Percentiles rank a stretch among this genome's conserved stretches.
phyloP scores from a whole-genome alignment of 2,113 vertebrate species.

The Loxodonta africana region DNA sequence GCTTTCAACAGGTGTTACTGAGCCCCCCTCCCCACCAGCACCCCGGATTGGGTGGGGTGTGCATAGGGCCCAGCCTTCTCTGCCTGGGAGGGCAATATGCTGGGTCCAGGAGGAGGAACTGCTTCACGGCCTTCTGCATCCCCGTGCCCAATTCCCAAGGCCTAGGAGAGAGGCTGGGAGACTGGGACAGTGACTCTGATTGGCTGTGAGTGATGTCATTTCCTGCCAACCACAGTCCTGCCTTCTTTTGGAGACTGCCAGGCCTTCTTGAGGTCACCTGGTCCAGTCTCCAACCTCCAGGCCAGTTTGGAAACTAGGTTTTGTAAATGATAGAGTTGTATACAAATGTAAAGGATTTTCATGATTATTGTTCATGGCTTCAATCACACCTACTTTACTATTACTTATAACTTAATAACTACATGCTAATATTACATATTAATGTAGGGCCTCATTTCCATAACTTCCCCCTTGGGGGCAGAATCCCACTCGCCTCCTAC shows the following conservation, averaged over 20 bases:
- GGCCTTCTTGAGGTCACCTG: background rate
- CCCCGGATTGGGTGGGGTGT: background rate
- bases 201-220: slow-evolving; percentile 81
- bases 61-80: background rate
- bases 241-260: slow-evolving; percentile 10
- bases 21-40: background rate
- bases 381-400: background rate
- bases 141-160: background rate
- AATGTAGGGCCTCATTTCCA: background rate
- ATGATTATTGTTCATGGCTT: background rate
- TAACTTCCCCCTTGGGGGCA: background rate
- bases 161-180: background rate
- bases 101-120: background rate
- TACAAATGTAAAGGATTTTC: background rate
- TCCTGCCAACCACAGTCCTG: slow-evolving; percentile 68
- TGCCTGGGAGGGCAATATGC: background rate
- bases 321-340: background rate
- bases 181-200: slow-evolving; percentile 51
- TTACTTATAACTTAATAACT: background rate
- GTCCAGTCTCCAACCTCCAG: background rate
- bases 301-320: background rate
- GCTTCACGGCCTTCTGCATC: background rate
- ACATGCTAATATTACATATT: background rate
- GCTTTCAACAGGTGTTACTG: slow-evolving; percentile 45
- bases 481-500: no score